Percentiles rank a stretch among this genome's conserved stretches.
Evolutionary conservation across 2,797 vertebrate genomes (phyloP).

Genomic region (Benthosema pterotum): DNA sequence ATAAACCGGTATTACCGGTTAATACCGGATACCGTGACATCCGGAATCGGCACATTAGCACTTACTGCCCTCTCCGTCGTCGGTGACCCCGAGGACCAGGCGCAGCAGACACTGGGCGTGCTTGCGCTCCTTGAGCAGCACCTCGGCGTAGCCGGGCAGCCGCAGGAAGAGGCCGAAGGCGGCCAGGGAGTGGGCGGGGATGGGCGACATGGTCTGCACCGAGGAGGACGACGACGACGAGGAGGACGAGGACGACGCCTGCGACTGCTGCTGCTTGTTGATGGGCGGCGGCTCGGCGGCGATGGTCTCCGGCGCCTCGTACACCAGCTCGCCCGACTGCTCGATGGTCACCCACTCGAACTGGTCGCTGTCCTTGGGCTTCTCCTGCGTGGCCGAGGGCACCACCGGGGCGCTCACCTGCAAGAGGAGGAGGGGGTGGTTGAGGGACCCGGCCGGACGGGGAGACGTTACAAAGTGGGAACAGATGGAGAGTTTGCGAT

Average conservation of each 20-base stretch:
- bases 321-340: conserved; percentile 95
- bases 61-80: conserved; percentile 99
- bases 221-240: conserved; percentile 78
- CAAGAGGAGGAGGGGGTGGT: conserved; percentile 14
- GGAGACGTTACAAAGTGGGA: too few relatives aligned
- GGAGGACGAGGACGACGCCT: conserved; percentile 59
- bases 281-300: conserved; percentile 93
- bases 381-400: conserved; percentile 91
- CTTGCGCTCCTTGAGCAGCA: conserved; percentile 96
- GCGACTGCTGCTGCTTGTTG: conserved; percentile 76
- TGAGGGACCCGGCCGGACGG: too few relatives aligned
- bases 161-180: conserved; percentile 97
- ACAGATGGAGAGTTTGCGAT: conserved; percentile 16
- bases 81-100: conserved; percentile 95
- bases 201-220: conserved; percentile 97
- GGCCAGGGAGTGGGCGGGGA: conserved; percentile 96
- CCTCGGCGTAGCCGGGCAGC: conserved; percentile 96
- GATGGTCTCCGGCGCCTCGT: conserved; percentile 95
- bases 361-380: conserved; percentile 97
- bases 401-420: conserved; percentile 97
- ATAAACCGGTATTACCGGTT: too few relatives aligned
- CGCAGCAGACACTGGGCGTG: conserved; percentile 98
- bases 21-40: too few relatives aligned
- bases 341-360: conserved; percentile 99
- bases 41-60: too few relatives aligned